Percentiles rank a stretch among this genome's conserved stretches.
phyloP scores from a whole-genome alignment of 2,797 vertebrate species.

The Chromobotia macracanthus region DNA sequence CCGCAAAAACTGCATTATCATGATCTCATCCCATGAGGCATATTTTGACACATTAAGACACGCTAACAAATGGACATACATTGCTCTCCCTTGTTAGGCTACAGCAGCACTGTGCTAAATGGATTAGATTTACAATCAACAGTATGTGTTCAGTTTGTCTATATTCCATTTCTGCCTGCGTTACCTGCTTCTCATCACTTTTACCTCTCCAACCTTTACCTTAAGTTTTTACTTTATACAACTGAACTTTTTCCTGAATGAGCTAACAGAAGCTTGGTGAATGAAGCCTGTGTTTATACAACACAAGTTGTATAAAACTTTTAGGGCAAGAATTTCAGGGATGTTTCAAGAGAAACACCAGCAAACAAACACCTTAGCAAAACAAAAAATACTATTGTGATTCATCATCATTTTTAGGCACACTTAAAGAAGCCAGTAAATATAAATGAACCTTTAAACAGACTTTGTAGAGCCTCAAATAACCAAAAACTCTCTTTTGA shows the following conservation, averaged over 20 bases:
- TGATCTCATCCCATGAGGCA: slow-evolving; percentile 62
- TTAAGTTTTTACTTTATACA: neutral
- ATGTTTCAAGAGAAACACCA: too few species aligned
- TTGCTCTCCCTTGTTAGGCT: slow-evolving; percentile 23
- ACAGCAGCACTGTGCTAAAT: slow-evolving; percentile 19
- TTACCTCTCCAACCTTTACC: slow-evolving; percentile 47
- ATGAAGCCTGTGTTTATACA: neutral
- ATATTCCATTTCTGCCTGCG: slow-evolving; percentile 39
- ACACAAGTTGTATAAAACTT: too few species aligned
- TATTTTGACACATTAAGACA: slow-evolving; percentile 66
- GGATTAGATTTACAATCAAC: slow-evolving; percentile 18
- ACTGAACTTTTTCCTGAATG: neutral
- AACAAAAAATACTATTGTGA: neutral
- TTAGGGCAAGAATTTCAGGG: too few species aligned
- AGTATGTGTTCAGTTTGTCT: slow-evolving; percentile 17
- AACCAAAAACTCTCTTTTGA: too few species aligned
- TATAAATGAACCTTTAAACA: too few species aligned
- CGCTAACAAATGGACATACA: slow-evolving; percentile 49
- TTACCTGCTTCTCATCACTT: slow-evolving; percentile 34
- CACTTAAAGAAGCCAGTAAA: too few species aligned
- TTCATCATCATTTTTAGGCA: neutral
- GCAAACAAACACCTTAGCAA: too few species aligned
- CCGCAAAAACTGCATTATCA: slow-evolving; percentile 64
- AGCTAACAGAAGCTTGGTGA: neutral
- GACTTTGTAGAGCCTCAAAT: too few species aligned